A percentile compares a stretch with the other conserved stretches of the same genome.
These are phyloP conservation scores for Paratrypauchen microcephalus DNA, from an alignment of 2,797 vertebrate genomes.

Conservation along the genomic window DNA sequence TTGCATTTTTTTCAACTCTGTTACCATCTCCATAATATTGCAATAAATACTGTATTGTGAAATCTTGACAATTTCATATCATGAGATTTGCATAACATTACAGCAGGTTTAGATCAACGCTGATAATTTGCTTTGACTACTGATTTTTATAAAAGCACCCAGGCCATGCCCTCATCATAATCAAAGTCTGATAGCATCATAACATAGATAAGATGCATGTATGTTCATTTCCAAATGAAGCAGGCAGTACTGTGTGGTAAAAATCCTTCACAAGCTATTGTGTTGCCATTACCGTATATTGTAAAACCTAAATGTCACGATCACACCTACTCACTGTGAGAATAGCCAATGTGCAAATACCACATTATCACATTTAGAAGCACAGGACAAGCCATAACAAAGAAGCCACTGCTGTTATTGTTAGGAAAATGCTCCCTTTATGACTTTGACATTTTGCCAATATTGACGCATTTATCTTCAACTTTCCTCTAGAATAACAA, in stretches of 20 bases:
- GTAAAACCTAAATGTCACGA: constrained; percentile 52
- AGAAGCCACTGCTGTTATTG: constrained; percentile 21
- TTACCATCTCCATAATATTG: too few species aligned
- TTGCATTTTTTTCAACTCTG: too few species aligned
- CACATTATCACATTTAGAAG: constrained; percentile 42
- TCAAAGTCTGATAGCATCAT: constrained; percentile 39
- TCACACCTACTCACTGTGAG: constrained; percentile 44
- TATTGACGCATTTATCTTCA: constrained; percentile 28
- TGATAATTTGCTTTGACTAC: constrained; percentile 6
- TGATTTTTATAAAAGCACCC: constrained; percentile 39
- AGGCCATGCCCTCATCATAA: constrained; percentile 44
- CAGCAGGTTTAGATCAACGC: background rate
- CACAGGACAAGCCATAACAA: constrained; percentile 26
- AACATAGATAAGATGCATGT: constrained; percentile 59
- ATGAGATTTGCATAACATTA: too few species aligned
- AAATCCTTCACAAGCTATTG: constrained; percentile 26
- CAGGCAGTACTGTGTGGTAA: constrained; percentile 43
- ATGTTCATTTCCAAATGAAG: constrained; percentile 63
- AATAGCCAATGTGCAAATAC: constrained; percentile 51
- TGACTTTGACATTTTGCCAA: constrained; percentile 43
- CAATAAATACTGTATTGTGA: too few species aligned
- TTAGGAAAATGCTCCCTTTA: constrained; percentile 27
- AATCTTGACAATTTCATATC: too few species aligned
- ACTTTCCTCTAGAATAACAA: constrained; percentile 11
- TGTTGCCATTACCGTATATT: constrained; percentile 35